These are phyloP conservation scores for Eulemur mongoz DNA, from an alignment of 2,797 vertebrate species.

Conservation along the genomic window DNA sequence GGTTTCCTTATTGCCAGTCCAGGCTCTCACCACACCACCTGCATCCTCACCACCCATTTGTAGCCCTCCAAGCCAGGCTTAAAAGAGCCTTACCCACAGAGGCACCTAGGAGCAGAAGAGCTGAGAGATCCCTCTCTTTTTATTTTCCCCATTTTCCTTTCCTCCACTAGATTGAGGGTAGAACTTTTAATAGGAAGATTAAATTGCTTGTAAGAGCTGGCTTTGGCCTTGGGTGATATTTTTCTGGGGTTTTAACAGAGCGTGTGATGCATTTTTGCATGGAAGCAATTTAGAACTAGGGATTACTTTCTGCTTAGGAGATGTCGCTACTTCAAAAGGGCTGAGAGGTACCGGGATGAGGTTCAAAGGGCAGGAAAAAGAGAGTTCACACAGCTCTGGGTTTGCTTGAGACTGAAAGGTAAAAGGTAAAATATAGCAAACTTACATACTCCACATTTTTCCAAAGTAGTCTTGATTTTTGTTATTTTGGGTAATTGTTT, in stretches of 20 bases:
- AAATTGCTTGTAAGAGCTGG: background rate
- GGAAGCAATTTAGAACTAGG: background rate
- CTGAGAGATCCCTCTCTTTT: background rate
- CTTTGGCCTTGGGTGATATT: background rate
- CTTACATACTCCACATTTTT: background rate
- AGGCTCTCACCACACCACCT: background rate
- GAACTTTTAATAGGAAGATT: slow-evolving; percentile 7
- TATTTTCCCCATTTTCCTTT: background rate
- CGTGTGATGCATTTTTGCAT: background rate
- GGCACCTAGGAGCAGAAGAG: background rate
- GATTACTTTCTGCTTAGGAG: slow-evolving; percentile 20
- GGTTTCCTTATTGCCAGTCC: background rate
- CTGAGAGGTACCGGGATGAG: background rate
- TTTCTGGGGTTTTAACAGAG: slow-evolving; percentile 13
- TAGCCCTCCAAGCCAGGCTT: background rate
- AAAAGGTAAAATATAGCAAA: background rate
- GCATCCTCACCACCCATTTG: background rate
- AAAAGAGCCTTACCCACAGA: background rate
- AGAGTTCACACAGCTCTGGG: background rate
- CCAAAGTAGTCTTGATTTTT: background rate
- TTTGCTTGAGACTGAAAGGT: slow-evolving; percentile 7
- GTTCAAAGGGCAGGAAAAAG: background rate
- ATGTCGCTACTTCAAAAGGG: background rate
- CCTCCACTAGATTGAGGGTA: background rate
- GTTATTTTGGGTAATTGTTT: background rate